Evolutionary conservation across 2,113 vertebrate genomes (phyloP).

Genomic region (Silurus meridionalis): DNA sequence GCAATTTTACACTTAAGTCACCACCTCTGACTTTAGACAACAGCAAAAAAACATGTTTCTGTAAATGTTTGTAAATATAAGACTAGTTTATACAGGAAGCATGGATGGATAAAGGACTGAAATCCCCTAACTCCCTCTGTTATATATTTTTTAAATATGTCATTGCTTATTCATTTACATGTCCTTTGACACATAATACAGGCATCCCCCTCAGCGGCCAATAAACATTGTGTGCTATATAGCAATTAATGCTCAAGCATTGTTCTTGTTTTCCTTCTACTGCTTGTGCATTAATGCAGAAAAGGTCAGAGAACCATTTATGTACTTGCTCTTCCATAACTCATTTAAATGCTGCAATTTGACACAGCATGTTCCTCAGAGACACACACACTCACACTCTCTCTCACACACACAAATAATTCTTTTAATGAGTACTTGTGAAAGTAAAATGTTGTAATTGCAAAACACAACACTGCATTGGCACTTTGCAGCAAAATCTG

Average conservation of each 20-base stretch:
- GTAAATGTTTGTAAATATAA: too few relatives aligned
- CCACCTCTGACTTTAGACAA: background rate
- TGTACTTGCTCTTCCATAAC: constrained; percentile 62
- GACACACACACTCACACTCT: background rate
- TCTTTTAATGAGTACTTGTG: constrained; percentile 10
- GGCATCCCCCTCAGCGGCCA: constrained; percentile 43
- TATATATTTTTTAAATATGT: too few relatives aligned
- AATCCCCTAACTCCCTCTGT: too few relatives aligned
- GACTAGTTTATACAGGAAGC: too few relatives aligned
- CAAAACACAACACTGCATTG: background rate
- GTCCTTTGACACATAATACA: constrained; percentile 53
- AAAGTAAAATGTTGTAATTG: background rate
- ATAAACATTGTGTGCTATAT: constrained; percentile 54
- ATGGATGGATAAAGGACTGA: too few relatives aligned
- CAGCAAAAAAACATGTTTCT: background rate
- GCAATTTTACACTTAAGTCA: too few relatives aligned
- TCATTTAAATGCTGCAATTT: constrained; percentile 69
- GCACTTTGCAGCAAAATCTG: background rate
- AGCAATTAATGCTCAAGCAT: constrained; percentile 64
- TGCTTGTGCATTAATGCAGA: constrained; percentile 60
- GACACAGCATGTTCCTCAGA: constrained; percentile 58
- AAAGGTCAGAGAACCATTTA: constrained; percentile 70
- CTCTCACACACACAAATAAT: background rate
- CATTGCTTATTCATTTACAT: constrained; percentile 47
- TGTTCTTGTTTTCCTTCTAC: constrained; percentile 48